Evolutionary conservation across 2,888 invertebrate species (phyloP), one percentile per base, ranked within the genome.

Genomic region (Pachydiplax longipennis): DNA sequence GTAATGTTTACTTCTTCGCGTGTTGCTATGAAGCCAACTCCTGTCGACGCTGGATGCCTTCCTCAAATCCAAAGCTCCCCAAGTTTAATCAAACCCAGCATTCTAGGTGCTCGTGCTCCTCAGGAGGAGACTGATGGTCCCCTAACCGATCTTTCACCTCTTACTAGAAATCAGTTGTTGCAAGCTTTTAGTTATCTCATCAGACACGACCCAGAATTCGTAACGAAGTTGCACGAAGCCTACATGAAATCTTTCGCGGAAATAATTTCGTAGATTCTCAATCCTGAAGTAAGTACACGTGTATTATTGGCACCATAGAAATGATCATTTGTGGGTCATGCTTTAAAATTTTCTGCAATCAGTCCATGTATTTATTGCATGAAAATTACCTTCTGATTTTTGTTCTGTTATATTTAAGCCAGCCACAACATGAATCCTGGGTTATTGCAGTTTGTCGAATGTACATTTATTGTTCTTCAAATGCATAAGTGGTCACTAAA

Each of bases 181-280:
- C 98, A 98, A 94, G 98, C 98, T 48, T 96, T 99, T 93, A 96
- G 97, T 92, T 97, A 98, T 94, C 95, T 99, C 91, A 95, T 98
- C 91, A 97, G 97, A 94, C 97, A 97, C 94, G 98, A 99, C 94
- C 95, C 97, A 58, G 97, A 97, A 92, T 99, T 99, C 94, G 96
- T 98, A 61, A 97, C 96, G 93, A 98, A 97, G 94, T 95, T 99
- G 92, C 98, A 99, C 93, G 98, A 98, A 94, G 98, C 98, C 91
- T 99, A 99, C 93, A 96, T 98, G 31, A 97, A 98, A 94, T 97
- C 97, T 58, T 97, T 97, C 93, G 95, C 97, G 93, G 97, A 97
- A 92, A 94, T 95, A 92, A 94, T 95, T 22, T 95, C 95, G 90
- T 95, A 94, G 93, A 90, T 81, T 90, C 82, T 35, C 35, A 44